phyloP scores from a whole-genome alignment of 2,113 vertebrate species.

The Eidolon helvum region DNA sequence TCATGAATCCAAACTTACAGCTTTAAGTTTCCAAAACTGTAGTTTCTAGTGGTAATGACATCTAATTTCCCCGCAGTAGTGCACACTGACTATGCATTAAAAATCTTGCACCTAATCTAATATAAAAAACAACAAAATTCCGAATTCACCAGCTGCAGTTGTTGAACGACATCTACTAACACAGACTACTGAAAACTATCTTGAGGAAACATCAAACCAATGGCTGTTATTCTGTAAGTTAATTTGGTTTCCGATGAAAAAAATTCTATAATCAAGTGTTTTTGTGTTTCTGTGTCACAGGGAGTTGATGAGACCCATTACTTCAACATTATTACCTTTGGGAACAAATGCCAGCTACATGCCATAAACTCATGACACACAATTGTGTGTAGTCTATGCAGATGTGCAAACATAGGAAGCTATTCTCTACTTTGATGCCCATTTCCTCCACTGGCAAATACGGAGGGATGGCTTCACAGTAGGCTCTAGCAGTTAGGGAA shows the following conservation, averaged over 20 bases:
- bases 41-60: slow-evolving; percentile 21
- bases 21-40: not conserved
- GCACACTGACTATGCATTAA: not conserved
- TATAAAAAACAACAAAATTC: slow-evolving; percentile 34
- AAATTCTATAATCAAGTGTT: not conserved
- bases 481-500: not conserved
- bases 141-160: slow-evolving; percentile 30
- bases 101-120: slow-evolving; percentile 32
- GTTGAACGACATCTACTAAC: not conserved
- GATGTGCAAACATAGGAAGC: slow-evolving; percentile 33
- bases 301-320: slow-evolving; percentile 23
- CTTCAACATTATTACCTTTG: slow-evolving; percentile 46
- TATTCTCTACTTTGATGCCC: accelerated
- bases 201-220: slow-evolving; percentile 15
- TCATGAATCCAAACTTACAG: not conserved
- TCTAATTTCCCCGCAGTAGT: not conserved
- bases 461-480: not conserved
- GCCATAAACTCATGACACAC: slow-evolving; percentile 42
- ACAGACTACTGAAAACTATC: not conserved
- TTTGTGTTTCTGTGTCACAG: slow-evolving; percentile 27
- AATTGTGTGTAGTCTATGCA: not conserved
- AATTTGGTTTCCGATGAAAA: slow-evolving; percentile 20
- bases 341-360: slow-evolving; percentile 58
- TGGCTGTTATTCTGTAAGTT: not conserved
- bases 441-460: not conserved